Evolutionary conservation across 2,888 invertebrate genomes (phyloP).

Genomic region (Apantesis nais): DNA sequence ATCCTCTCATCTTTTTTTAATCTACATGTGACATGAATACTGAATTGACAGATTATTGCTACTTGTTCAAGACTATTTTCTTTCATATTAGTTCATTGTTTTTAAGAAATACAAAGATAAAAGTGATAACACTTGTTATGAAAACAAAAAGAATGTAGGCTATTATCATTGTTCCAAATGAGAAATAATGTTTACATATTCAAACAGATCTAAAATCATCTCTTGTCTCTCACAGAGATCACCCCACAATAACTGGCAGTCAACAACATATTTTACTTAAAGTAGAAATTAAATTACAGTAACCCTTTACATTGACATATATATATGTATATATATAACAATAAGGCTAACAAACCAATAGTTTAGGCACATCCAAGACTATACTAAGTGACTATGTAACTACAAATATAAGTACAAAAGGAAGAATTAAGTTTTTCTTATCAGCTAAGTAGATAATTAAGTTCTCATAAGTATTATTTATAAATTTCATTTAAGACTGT

Average conservation of each 20-base stretch:
- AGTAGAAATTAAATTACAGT: constrained; percentile 47
- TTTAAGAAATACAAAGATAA: constrained; percentile 8
- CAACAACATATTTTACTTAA: constrained; percentile 47
- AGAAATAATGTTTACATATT: constrained; percentile 39
- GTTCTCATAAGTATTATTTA: constrained; percentile 46
- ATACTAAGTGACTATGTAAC: constrained; percentile 66
- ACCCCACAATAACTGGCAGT: constrained; percentile 43
- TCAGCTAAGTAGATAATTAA: constrained; percentile 57
- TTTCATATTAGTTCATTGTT: background rate
- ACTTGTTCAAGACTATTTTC: background rate
- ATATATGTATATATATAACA: constrained; percentile 54
- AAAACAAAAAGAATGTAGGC: background rate
- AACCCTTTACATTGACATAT: constrained; percentile 53
- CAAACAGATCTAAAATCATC: constrained; percentile 48
- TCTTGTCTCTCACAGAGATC: constrained; percentile 29
- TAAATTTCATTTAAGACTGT: constrained; percentile 69
- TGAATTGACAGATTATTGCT: background rate
- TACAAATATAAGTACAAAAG: constrained; percentile 79
- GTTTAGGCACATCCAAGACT: constrained; percentile 81
- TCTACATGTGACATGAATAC: background rate
- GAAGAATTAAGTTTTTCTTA: constrained; percentile 78
- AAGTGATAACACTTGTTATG: constrained; percentile 5
- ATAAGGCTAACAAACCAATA: constrained; percentile 72
- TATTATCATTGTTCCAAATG: constrained; percentile 38
- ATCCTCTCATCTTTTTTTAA: background rate